Conservation (phyloP, 2,888 invertebrate genomes). For the Apantesis nais region DNA sequence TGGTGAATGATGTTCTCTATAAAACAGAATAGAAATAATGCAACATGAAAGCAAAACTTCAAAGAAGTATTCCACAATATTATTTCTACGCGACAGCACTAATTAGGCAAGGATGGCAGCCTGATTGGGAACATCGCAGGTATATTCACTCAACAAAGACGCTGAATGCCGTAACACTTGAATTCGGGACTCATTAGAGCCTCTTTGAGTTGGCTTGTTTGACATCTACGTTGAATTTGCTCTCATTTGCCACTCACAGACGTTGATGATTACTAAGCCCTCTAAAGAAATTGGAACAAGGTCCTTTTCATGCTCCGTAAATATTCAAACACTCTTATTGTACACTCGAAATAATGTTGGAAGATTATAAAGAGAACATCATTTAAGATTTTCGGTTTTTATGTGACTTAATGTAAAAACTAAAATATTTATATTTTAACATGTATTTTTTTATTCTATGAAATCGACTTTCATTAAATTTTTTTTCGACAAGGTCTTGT, state of each 20-base stretch:
- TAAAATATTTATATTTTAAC: neutral
- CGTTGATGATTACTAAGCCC: constrained; percentile 53
- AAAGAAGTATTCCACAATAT: constrained; percentile 9
- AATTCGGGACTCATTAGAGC: constrained; percentile 61
- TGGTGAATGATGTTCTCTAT: neutral
- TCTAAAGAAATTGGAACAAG: constrained; percentile 54
- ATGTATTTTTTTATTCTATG: no score
- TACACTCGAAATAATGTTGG: constrained; percentile 43
- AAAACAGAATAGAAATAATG: neutral
- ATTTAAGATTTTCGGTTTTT: constrained; percentile 30
- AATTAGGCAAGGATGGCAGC: constrained; percentile 40
- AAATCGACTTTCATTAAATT: neutral
- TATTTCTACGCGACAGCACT: constrained; percentile 33
- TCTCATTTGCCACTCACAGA: constrained; percentile 61
- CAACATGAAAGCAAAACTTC: neutral
- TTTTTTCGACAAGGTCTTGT: neutral
- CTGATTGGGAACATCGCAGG: constrained; percentile 44
- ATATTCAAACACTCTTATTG: constrained; percentile 38
- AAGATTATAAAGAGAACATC: constrained; percentile 35
- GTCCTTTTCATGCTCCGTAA: constrained; percentile 42
- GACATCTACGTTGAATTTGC: constrained; percentile 60
- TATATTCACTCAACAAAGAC: constrained; percentile 42
- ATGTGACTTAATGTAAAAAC: neutral
- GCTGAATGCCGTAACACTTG: constrained; percentile 55
- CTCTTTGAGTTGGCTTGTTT: constrained; percentile 62